These are phyloP conservation scores for Spodoptera exigua DNA, from an alignment of 2,888 invertebrate genomes.

Conservation along the genomic window DNA sequence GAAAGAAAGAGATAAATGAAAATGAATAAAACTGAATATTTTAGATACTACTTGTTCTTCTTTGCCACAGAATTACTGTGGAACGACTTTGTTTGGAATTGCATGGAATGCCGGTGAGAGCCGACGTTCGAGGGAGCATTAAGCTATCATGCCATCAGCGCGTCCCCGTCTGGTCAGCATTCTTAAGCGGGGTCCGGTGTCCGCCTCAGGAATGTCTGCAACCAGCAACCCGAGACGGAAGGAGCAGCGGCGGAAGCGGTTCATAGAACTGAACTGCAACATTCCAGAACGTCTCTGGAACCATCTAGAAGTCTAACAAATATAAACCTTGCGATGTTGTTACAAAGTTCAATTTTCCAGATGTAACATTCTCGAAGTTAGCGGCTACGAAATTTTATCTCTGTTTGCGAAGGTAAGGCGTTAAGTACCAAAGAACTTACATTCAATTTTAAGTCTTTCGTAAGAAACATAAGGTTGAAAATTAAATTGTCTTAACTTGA, in stretches of 20 bases:
- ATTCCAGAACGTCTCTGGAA: slow-evolving; percentile 63
- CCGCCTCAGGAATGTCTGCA: slow-evolving; percentile 83
- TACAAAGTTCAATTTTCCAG: slow-evolving; percentile 46
- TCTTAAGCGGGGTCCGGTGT: slow-evolving; percentile 81
- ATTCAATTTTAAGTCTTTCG: slow-evolving; percentile 42
- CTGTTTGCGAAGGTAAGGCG: slow-evolving; percentile 41
- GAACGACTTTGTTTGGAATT: slow-evolving; percentile 74
- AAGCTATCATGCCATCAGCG: slow-evolving; percentile 82
- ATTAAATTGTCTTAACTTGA: slow-evolving; percentile 31
- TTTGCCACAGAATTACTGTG: slow-evolving; percentile 16
- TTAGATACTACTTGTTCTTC: slow-evolving; percentile 14
- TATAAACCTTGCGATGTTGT: slow-evolving; percentile 49
- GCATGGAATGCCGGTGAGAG: slow-evolving; percentile 74
- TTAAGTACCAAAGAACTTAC: slow-evolving; percentile 44
- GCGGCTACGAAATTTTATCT: slow-evolving; percentile 68
- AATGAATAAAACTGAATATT: background rate
- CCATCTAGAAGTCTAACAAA: slow-evolving; percentile 33
- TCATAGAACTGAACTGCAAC: slow-evolving; percentile 75
- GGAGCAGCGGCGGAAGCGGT: slow-evolving; percentile 87
- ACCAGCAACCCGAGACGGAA: slow-evolving; percentile 88
- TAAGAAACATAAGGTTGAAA: slow-evolving; percentile 41
- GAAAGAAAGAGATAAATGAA: slow-evolving; percentile 5
- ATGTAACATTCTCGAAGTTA: slow-evolving; percentile 56
- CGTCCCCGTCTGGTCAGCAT: slow-evolving; percentile 81
- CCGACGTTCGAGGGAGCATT: slow-evolving; percentile 72